phyloP scores from a whole-genome alignment of 1,140 invertebrate genomes.

The Drosophila mayri region DNA sequence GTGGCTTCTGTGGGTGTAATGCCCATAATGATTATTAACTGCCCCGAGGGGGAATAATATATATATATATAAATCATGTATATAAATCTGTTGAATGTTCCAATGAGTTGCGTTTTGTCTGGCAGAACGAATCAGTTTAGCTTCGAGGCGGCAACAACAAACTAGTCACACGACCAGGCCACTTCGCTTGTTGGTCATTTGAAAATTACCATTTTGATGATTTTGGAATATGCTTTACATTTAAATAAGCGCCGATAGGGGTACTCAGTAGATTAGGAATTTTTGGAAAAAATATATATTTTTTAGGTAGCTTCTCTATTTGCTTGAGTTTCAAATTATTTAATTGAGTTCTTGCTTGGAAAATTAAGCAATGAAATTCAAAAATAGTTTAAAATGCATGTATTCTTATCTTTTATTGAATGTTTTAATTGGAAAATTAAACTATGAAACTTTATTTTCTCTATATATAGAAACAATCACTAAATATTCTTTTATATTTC shows the following conservation, averaged over 20 bases:
- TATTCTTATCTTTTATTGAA: not conserved
- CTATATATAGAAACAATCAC: no score
- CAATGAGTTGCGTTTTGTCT: constrained; percentile 42
- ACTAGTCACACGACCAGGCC: constrained; percentile 40
- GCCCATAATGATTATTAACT: constrained; percentile 11
- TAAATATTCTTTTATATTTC: no score
- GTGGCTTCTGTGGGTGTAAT: constrained; percentile 9
- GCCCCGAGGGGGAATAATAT: constrained; percentile 1
- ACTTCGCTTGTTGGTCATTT: constrained; percentile 13
- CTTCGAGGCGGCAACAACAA: constrained; percentile 7
- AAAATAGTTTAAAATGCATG: not conserved
- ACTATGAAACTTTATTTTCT: no score
- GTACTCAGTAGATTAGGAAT: not conserved
- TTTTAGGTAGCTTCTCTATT: not conserved
- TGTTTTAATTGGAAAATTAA: not conserved
- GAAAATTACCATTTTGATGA: constrained; percentile 40
- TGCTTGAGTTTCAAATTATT: no score
- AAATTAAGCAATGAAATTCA: no score
- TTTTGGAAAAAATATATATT: not conserved
- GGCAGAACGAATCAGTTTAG: constrained; percentile 21
- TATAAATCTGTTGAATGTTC: not conserved
- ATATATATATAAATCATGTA: not conserved
- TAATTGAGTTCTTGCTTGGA: no score
- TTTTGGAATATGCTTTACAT: constrained; percentile 46
- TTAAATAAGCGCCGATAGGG: constrained; percentile 35